Evolutionary conservation across 2,113 vertebrate genomes (phyloP).

Genomic region (Macrotus californicus): DNA sequence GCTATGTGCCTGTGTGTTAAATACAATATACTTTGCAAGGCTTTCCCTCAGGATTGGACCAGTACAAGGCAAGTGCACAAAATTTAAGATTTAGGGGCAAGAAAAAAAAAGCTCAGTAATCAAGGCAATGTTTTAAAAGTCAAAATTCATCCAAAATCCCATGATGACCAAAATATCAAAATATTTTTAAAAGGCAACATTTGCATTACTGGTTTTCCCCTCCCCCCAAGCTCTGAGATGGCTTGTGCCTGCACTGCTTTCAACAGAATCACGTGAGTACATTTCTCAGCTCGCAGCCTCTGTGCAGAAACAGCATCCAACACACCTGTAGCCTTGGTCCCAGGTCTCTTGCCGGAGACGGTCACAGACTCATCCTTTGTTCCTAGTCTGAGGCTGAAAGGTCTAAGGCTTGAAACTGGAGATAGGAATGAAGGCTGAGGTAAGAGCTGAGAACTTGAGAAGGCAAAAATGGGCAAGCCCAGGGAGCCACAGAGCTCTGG

Average conservation of each 20-base stretch:
- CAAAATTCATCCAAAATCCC: neutral
- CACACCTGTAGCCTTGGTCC: neutral
- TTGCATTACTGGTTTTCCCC: neutral
- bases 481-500: neutral
- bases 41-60: neutral
- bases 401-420: neutral
- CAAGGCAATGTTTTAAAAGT: neutral
- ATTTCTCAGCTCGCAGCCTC: accelerated
- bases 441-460: neutral
- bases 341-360: neutral
- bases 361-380: neutral
- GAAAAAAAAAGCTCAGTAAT: neutral
- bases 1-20: neutral
- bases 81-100: neutral
- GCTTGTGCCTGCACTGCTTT: accelerated
- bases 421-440: neutral
- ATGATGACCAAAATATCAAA: neutral
- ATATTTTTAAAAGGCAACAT: neutral
- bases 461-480: neutral
- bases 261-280: accelerated
- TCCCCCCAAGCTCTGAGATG: accelerated
- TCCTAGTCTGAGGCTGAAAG: neutral
- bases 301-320: neutral
- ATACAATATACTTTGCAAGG: neutral
- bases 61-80: neutral